These are phyloP conservation scores for Lepidonotus clava DNA, from an alignment of 2,888 invertebrate genomes.

Conservation along the genomic window DNA sequence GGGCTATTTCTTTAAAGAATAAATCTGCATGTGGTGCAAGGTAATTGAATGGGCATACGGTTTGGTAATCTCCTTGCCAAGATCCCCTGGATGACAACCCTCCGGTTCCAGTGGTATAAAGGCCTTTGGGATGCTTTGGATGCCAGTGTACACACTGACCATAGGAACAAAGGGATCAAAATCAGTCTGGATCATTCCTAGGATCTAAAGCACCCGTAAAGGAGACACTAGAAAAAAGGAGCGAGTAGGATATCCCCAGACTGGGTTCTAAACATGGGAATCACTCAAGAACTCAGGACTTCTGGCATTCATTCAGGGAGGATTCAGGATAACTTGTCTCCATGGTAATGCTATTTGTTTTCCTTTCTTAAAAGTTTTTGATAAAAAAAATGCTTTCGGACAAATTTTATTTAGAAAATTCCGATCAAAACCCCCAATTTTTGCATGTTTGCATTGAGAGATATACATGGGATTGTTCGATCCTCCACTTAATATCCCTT, in stretches of 20 bases:
- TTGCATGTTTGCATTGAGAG: not conserved
- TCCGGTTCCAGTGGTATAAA: not conserved
- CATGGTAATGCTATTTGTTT: slow-evolving; percentile 41
- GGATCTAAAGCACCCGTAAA: not conserved
- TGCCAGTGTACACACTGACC: slow-evolving; percentile 6
- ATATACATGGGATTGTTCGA: too few species aligned
- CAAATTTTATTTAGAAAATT: not conserved
- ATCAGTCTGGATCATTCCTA: not conserved
- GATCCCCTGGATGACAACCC: not conserved
- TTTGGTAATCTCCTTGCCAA: not conserved
- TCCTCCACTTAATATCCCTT: too few species aligned
- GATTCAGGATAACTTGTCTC: slow-evolving; percentile 47
- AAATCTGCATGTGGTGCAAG: too few species aligned
- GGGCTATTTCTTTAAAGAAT: too few species aligned
- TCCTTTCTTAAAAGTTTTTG: slow-evolving; percentile 22
- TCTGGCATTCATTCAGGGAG: slow-evolving; percentile 43
- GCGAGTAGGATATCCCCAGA: not conserved
- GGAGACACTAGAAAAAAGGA: not conserved
- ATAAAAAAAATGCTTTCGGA: not conserved
- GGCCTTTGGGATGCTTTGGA: slow-evolving; percentile 19
- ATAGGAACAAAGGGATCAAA: not conserved
- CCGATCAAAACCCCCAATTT: not conserved
- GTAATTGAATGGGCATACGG: too few species aligned
- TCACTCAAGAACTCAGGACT: slow-evolving; percentile 11
- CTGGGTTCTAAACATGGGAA: slow-evolving; percentile 27